phyloP scores from a whole-genome alignment of 2,113 vertebrate species.

The Meles meles region DNA sequence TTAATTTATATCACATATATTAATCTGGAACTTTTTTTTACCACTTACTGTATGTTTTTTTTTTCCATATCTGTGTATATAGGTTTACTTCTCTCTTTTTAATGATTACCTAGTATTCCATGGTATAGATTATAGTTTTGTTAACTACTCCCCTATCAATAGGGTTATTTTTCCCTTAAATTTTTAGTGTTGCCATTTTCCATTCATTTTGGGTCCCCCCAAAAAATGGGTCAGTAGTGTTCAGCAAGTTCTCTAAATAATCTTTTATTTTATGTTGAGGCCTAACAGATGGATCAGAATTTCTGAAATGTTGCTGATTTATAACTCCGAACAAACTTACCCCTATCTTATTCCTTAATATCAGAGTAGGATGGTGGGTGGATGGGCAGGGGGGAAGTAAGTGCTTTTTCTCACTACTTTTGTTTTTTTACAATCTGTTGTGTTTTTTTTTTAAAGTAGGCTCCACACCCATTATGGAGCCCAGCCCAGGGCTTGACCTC shows the following conservation, averaged over 20 bases:
- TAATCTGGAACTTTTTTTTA: neutral
- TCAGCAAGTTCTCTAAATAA: slow-evolving; percentile 6
- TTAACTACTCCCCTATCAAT: neutral
- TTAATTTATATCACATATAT: neutral
- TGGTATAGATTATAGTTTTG: neutral
- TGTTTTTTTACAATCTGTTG: neutral
- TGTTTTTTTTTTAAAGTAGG: neutral
- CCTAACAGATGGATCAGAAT: neutral
- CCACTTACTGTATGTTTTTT: neutral
- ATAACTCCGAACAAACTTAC: neutral
- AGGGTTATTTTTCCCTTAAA: neutral
- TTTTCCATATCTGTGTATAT: neutral
- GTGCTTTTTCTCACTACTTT: neutral
- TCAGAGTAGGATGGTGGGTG: neutral
- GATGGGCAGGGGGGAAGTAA: neutral
- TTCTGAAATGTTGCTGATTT: slow-evolving; percentile 4
- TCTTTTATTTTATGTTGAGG: neutral
- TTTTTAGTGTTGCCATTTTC: neutral
- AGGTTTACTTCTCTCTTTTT: neutral
- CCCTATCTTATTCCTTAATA: neutral
- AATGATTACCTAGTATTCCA: neutral
- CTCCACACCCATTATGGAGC: neutral
- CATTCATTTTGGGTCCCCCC: neutral
- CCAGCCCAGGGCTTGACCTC: neutral
- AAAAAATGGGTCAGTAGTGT: neutral